phyloP scores from a whole-genome alignment of 2,113 vertebrate species.

The Sylvilagus bachmani region DNA sequence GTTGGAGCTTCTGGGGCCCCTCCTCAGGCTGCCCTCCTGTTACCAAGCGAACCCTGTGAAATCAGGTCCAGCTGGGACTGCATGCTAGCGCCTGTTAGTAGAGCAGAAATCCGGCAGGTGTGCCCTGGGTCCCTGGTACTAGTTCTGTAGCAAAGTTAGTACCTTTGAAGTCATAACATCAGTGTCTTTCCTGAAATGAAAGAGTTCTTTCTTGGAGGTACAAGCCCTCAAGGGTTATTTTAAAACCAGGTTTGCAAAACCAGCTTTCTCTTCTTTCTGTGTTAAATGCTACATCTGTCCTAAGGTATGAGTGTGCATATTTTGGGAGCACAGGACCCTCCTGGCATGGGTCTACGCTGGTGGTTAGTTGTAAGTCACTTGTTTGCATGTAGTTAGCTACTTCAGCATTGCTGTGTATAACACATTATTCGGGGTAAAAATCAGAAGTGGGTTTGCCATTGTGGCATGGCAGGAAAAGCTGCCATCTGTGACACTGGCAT shows the following conservation, averaged over 20 bases:
- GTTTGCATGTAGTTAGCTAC: background rate
- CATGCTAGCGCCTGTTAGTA: background rate
- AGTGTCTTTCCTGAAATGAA: background rate
- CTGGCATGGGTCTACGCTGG: background rate
- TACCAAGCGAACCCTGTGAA: background rate
- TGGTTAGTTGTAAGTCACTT: background rate
- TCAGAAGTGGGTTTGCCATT: background rate
- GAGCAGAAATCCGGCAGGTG: background rate
- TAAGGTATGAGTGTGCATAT: background rate
- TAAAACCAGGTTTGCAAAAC: background rate
- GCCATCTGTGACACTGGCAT: too few relatives aligned
- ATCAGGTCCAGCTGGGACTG: background rate
- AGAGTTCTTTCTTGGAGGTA: background rate
- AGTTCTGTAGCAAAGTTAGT: background rate
- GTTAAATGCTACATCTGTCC: background rate
- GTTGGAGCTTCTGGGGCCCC: background rate
- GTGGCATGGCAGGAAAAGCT: too few relatives aligned
- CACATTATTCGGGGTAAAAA: background rate
- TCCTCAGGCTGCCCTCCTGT: background rate
- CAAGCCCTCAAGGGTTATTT: background rate
- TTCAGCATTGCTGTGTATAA: background rate
- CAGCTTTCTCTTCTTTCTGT: background rate
- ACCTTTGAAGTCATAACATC: background rate
- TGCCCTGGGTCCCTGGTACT: background rate
- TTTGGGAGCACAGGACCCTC: background rate